Evolutionary conservation across 1,140 invertebrate species (phyloP).

Genomic region (Piezodorus guildinii): DNA sequence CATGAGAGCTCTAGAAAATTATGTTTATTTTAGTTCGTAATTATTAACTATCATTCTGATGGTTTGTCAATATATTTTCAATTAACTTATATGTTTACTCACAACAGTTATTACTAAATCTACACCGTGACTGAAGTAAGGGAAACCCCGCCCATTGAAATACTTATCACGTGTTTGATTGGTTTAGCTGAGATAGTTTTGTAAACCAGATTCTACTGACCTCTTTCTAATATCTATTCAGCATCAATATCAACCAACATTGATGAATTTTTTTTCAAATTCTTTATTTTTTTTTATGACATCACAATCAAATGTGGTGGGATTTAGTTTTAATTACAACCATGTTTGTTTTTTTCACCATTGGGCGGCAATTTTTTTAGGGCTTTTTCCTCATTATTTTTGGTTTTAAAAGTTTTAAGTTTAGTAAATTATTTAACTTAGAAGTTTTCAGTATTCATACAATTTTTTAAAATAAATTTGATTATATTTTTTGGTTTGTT

Average conservation of each 20-base stretch:
- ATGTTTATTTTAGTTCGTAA: background rate
- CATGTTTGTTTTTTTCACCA: background rate
- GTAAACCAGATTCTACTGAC: no score
- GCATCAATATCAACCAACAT: no score
- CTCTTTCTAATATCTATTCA: no score
- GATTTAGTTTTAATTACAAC: background rate
- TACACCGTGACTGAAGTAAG: no score
- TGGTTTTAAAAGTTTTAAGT: no score
- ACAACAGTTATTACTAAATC: no score
- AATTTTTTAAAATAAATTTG: background rate
- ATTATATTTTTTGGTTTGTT: background rate
- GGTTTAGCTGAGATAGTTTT: no score
- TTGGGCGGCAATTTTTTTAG: background rate
- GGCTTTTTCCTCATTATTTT: no score
- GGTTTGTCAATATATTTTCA: background rate
- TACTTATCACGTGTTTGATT: no score
- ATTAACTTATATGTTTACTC: background rate
- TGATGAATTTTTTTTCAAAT: background rate
- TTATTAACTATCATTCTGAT: background rate
- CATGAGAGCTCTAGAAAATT: background rate
- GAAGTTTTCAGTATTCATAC: no score
- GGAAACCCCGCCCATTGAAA: no score
- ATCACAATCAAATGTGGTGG: background rate
- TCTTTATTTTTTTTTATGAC: background rate
- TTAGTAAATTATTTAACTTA: no score